phyloP scores from a whole-genome alignment of 2,797 vertebrate genomes.

The Pseudomugil tenellus region DNA sequence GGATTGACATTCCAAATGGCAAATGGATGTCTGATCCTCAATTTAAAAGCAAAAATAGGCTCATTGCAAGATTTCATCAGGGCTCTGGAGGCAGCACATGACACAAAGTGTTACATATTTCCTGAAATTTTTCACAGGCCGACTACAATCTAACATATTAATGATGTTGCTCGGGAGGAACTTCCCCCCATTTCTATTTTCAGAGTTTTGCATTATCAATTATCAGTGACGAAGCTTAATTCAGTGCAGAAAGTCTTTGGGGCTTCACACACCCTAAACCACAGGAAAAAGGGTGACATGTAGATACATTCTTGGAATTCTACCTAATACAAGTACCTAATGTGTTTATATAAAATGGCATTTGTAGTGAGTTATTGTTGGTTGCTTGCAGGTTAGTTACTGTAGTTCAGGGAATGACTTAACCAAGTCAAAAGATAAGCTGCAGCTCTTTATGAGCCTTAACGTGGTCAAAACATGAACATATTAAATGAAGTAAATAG shows the following conservation, averaged over 20 bases:
- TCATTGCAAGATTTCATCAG: conserved; percentile 24
- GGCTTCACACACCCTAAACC: not conserved
- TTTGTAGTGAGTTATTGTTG: not conserved
- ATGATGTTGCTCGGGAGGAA: conserved; percentile 35
- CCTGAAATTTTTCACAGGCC: conserved; percentile 34
- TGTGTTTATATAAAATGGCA: not conserved
- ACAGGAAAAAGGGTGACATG: not conserved
- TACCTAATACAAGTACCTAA: not conserved
- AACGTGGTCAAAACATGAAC: not conserved
- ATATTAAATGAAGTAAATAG: not conserved
- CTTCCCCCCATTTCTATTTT: conserved; percentile 43
- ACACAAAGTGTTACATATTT: conserved; percentile 37
- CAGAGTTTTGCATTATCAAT: conserved; percentile 26
- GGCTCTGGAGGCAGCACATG: conserved; percentile 9
- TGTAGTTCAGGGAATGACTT: not conserved
- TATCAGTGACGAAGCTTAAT: conserved; percentile 28
- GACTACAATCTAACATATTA: conserved; percentile 43
- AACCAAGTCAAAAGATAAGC: not conserved
- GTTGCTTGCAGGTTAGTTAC: not conserved
- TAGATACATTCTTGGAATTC: not conserved
- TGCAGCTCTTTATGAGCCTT: not conserved
- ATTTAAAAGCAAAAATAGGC: conserved; percentile 38
- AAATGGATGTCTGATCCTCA: conserved; percentile 32
- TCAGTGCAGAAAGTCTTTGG: conserved; percentile 1
- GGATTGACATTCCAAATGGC: conserved; percentile 3